phyloP scores from a whole-genome alignment of 2,888 invertebrate species.

The Drosophila flavopinicola region DNA sequence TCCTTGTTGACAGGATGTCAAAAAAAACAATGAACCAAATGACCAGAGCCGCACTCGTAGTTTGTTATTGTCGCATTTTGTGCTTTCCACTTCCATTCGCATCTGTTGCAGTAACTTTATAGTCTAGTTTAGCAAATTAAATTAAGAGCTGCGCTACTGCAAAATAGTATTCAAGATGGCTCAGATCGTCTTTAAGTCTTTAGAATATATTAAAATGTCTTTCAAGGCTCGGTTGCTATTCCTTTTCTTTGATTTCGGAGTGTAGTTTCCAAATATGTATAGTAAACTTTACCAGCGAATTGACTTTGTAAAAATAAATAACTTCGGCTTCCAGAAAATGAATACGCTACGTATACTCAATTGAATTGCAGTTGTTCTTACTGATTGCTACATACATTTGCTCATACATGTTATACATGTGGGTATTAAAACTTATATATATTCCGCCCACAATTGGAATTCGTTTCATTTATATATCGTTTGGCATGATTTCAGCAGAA shows the following conservation, averaged over 20 bases:
- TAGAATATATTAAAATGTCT: too few species aligned
- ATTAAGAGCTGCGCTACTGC: background rate
- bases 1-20: constrained; percentile 52
- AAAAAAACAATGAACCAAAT: constrained; percentile 51
- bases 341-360: too few species aligned
- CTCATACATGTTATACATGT: background rate
- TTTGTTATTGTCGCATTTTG: background rate
- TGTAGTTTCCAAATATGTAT: too few species aligned
- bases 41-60: constrained; percentile 4
- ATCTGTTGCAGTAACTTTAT: background rate
- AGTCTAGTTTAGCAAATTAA: background rate
- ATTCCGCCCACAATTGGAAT: constrained; percentile 14
- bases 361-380: background rate
- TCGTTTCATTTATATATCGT: constrained; percentile 1
- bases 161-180: too few species aligned
- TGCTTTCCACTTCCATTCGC: background rate
- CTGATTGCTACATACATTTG: too few species aligned
- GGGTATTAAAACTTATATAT: constrained; percentile 1
- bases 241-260: too few species aligned
- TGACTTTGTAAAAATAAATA: too few species aligned
- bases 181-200: too few species aligned
- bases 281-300: too few species aligned
- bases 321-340: too few species aligned
- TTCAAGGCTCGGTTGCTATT: too few species aligned
- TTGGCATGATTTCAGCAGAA: constrained; percentile 10